These are phyloP conservation scores for Octodon degus DNA, from an alignment of 2,113 vertebrate species.

Conservation along the genomic window DNA sequence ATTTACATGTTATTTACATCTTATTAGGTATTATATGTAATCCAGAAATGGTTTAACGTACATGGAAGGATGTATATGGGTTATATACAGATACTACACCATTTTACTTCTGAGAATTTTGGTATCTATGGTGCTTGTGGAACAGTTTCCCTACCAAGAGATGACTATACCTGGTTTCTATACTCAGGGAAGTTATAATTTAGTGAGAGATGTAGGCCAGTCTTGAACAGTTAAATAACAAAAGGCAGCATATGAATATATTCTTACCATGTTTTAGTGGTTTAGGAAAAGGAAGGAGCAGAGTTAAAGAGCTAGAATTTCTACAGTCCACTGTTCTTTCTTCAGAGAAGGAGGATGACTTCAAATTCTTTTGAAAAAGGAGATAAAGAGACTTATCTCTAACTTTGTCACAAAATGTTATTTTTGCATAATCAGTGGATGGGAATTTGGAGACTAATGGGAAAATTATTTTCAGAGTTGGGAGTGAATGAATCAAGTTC, in stretches of 20 bases:
- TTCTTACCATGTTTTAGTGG: background rate
- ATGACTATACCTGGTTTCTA: background rate
- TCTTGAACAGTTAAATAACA: constrained; percentile 13
- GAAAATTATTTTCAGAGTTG: constrained; percentile 59
- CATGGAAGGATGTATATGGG: background rate
- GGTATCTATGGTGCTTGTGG: background rate
- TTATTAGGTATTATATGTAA: background rate
- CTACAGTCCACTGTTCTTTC: background rate
- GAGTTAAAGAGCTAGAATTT: background rate
- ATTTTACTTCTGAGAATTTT: background rate
- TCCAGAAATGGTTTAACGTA: background rate
- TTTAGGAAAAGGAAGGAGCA: constrained; percentile 2
- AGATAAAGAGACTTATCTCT: background rate
- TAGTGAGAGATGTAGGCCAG: background rate
- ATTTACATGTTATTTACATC: background rate
- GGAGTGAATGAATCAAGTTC: background rate
- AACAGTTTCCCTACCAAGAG: background rate
- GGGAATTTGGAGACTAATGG: background rate
- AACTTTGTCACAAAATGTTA: background rate
- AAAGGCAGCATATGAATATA: background rate
- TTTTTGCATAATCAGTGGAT: background rate
- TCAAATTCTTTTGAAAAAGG: background rate
- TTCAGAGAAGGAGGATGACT: background rate
- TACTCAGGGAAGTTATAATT: background rate
- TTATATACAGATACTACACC: background rate